Conservation (phyloP, 1,140 invertebrate species). For the Tetragnatha versicolor region DNA sequence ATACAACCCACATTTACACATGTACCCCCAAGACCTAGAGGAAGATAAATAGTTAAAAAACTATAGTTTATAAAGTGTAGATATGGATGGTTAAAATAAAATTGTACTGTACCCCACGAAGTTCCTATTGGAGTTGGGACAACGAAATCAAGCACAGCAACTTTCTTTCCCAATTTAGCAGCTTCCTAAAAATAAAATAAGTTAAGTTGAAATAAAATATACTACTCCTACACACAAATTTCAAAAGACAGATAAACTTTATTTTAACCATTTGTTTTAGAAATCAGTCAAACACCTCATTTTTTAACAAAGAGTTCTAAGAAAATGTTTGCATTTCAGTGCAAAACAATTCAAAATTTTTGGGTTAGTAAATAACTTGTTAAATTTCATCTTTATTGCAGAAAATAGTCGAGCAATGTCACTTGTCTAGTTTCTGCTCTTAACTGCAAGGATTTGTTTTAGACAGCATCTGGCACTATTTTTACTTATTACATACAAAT, state of each 20-base stretch:
- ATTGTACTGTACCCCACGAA: conserved; percentile 81
- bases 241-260: background rate
- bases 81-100: background rate
- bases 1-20: conserved; percentile 99
- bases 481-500: no score
- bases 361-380: no score
- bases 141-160: conserved; percentile 93
- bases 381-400: no score
- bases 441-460: no score
- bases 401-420: no score
- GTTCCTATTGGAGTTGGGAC: conserved; percentile 82
- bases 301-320: background rate
- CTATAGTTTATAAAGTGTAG: background rate
- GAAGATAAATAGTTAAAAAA: background rate
- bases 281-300: background rate
- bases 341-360: no score
- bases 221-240: background rate
- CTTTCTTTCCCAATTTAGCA: conserved; percentile 81
- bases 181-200: conserved; percentile 66
- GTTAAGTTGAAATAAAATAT: background rate
- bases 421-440: no score
- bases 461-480: no score
- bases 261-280: background rate
- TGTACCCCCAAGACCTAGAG: conserved; percentile 84
- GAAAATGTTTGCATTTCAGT: no score